Base-by-base conservation (phyloP, 2,797 vertebrate genomes). In the Spondyliosoma cantharus region DNA sequence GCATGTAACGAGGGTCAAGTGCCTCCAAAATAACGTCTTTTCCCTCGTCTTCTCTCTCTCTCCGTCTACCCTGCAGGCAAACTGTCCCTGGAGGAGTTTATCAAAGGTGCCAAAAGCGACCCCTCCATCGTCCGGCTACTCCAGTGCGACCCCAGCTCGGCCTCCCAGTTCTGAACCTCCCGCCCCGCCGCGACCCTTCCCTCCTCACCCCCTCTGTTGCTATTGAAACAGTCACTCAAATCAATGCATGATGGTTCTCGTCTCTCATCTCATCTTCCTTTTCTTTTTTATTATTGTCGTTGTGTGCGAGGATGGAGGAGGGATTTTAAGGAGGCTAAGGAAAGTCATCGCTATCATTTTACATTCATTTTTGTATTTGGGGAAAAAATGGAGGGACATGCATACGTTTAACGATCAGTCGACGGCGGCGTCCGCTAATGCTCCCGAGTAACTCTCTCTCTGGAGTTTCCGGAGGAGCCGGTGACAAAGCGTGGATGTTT, bases 21-120 rank as follows among this genome's bases (percentile, higher is more conserved):
- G 58, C 14, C 27, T 49, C 19, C 14, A 76, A 45, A 73, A 27
- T 68, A 42, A 66, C 22, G 2, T 20, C 17, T 20, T 57, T 45
- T 11, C 16, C 27, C 50, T 49, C 3, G 4, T 53, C 43, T 14
- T 61, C 7, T 80, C 6, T 74, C 6, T 74, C 3, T 72, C 15
- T 63, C 49, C 32, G 6, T 71, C 45, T 57, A 19, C 29, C 20
- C 2, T 83, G 49, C 92, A 99, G 98, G 98, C 63, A 98, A 98
- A 90, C 89, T 99, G 53, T 99, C 98, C 20, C 94, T 99, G 94
- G 98, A 99, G 91, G 98, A 99, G 91, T 99, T 99, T 91, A 99
- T 99, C 95, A 96, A 95, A 94, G 98, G 98, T 86, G 98, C 98
- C 95, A 99, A 99, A 95, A 99, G 97, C 16, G 98, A 99, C 93